Evolutionary conservation across 2,888 invertebrate species (phyloP).

Genomic region (Drosophila affinis): DNA sequence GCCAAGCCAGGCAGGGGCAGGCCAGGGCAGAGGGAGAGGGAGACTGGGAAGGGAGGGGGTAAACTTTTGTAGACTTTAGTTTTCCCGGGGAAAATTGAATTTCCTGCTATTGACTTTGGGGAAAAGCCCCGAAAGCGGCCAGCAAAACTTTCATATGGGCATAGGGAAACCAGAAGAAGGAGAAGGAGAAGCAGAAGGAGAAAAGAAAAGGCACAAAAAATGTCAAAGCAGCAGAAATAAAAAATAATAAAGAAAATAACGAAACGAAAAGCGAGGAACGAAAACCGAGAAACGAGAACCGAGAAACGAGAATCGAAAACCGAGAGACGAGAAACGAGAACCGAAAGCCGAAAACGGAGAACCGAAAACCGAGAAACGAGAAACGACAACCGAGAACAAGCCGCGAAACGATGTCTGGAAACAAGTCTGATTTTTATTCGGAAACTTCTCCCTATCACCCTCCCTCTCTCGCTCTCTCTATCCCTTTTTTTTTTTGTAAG

Average conservation of each 20-base stretch:
- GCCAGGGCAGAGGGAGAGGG: not conserved
- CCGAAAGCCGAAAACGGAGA: conserved; percentile 44
- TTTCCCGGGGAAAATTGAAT: conserved; percentile 60
- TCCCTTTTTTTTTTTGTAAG: conserved; percentile 21
- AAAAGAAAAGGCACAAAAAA: conserved; percentile 38
- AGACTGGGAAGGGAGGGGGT: conserved; percentile 7
- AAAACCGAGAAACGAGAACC: conserved; percentile 29
- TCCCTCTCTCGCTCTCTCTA: not conserved
- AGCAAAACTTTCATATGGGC: conserved; percentile 35
- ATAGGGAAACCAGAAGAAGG: not conserved
- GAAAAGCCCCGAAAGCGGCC: conserved; percentile 30
- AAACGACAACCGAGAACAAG: conserved; percentile 43
- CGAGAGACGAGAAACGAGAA: conserved; percentile 18
- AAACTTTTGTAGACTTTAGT: conserved; percentile 49
- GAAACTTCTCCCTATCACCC: not conserved
- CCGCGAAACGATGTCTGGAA: conserved; percentile 31
- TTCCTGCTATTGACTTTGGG: conserved; percentile 55
- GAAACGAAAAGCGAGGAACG: conserved; percentile 38
- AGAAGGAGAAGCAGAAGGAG: conserved; percentile 13
- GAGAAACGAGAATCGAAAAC: conserved; percentile 50
- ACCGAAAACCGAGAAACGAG: conserved; percentile 29
- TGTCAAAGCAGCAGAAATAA: conserved; percentile 39
- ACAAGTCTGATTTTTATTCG: conserved; percentile 21
- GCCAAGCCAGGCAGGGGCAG: conserved; percentile 9
- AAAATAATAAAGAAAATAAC: conserved; percentile 42